Evolutionary conservation across 2,113 vertebrate species (phyloP).

Genomic region (Lasiurus cinereus): DNA sequence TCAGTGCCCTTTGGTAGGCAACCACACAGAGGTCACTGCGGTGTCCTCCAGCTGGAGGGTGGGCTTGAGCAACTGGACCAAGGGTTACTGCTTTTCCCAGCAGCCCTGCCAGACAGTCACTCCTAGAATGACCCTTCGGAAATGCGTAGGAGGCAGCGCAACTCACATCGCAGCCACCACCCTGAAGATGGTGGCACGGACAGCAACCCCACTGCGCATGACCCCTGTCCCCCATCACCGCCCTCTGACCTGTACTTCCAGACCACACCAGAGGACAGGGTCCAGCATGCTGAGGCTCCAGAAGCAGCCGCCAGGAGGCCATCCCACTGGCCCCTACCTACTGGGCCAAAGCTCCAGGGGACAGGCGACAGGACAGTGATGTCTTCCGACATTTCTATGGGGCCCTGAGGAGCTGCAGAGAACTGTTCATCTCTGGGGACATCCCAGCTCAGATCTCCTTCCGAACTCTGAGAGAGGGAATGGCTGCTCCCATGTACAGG

Average conservation of each 20-base stretch:
- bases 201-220: neutral
- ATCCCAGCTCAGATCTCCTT: slow-evolving; percentile 8
- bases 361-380: neutral
- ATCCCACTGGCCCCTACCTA: neutral
- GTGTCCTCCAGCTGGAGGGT: neutral
- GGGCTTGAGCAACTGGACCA: neutral
- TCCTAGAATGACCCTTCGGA: neutral
- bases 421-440: neutral
- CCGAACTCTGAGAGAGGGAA: neutral
- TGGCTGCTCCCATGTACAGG: slow-evolving; percentile 6
- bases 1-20: neutral
- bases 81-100: neutral
- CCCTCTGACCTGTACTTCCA: neutral
- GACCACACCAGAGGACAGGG: neutral
- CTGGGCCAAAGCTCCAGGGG: neutral
- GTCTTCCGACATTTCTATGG: neutral
- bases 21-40: neutral
- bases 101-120: neutral
- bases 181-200: neutral
- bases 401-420: neutral
- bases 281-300: neutral
- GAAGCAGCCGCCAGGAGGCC: neutral
- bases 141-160: neutral
- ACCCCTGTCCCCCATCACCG: neutral
- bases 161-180: neutral